A percentile compares a stretch with the other conserved stretches of the same genome.
Evolutionary conservation across 2,113 vertebrate genomes (phyloP).

Genomic region (Cyanocitta stelleri): DNA sequence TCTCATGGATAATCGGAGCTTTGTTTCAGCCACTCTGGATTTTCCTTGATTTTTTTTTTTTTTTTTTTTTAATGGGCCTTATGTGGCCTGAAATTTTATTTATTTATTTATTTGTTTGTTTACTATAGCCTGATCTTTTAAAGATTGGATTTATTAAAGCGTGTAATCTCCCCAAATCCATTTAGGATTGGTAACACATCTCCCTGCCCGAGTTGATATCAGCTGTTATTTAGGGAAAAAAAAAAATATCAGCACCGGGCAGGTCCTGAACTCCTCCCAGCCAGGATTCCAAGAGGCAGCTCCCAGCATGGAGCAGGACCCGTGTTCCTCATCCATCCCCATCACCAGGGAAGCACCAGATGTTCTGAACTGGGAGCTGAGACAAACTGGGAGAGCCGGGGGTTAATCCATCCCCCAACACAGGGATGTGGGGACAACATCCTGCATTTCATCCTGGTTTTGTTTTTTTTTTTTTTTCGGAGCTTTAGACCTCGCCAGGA

Average conservation of each 20-base stretch:
- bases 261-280: not conserved
- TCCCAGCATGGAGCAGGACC: not conserved
- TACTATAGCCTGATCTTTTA: not conserved
- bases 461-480: not conserved
- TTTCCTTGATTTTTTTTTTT: not conserved
- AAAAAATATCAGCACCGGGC: not conserved
- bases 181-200: not conserved
- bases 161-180: not conserved
- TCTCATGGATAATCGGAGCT: not conserved
- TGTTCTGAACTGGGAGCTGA: not conserved
- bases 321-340: not conserved
- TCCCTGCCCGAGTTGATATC: not conserved
- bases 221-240: not conserved
- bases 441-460: rapidly evolving
- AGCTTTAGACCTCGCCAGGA: not conserved
- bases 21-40: not conserved
- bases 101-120: not conserved
- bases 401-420: not conserved
- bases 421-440: rapidly evolving
- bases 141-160: not conserved
- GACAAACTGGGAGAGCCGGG: not conserved
- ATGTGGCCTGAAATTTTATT: not conserved
- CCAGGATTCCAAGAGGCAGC: not conserved
- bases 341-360: not conserved
- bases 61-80: not conserved